A percentile compares a stretch with the other conserved stretches of the same genome.
Evolutionary conservation across 2,888 invertebrate species (phyloP).

Genomic region (Euzophera pinguis): DNA sequence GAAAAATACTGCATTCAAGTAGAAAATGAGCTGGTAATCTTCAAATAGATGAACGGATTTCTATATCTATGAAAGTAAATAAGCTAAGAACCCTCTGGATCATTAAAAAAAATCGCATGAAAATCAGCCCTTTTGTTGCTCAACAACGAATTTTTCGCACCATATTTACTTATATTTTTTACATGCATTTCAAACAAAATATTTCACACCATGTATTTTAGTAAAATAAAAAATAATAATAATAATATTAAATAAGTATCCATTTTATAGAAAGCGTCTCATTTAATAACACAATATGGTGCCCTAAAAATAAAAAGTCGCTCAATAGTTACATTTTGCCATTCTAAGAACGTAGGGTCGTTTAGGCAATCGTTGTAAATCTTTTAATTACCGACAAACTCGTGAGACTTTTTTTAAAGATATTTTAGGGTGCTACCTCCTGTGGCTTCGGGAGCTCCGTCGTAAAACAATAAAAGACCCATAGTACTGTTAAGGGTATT

Average conservation of each 20-base stretch:
- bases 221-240: too few species aligned
- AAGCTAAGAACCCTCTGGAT: too few species aligned
- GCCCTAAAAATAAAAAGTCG: not conserved
- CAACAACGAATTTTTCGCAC: too few species aligned
- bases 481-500: constrained; percentile 63
- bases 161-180: too few species aligned
- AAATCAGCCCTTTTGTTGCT: too few species aligned
- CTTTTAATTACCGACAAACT: constrained; percentile 68
- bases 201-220: too few species aligned
- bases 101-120: too few species aligned
- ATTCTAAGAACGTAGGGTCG: constrained; percentile 61
- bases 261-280: not conserved
- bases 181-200: too few species aligned
- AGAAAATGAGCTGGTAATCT: too few species aligned
- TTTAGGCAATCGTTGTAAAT: constrained; percentile 63
- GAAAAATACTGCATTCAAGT: too few species aligned
- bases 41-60: too few species aligned
- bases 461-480: constrained; percentile 73
- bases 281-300: not conserved
- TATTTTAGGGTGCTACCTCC: constrained; percentile 70
- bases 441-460: constrained; percentile 65
- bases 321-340: constrained; percentile 27
- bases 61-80: too few species aligned
- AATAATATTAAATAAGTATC: not conserved
- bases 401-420: constrained; percentile 47